These are phyloP conservation scores for Myopa testacea DNA, from an alignment of 2,888 invertebrate species.

Conservation along the genomic window DNA sequence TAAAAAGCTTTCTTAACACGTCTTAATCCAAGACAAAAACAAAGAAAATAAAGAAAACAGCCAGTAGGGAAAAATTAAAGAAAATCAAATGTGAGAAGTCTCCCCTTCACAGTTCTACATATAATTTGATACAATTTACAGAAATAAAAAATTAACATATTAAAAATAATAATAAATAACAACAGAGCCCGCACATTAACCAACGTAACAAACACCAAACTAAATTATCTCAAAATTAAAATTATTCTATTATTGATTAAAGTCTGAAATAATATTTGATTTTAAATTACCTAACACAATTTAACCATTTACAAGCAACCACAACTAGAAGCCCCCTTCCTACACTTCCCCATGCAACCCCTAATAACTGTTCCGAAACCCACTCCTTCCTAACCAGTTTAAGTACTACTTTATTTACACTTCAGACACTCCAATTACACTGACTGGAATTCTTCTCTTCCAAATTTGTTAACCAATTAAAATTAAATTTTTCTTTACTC, in stretches of 20 bases:
- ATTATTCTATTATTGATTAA: conserved; percentile 11
- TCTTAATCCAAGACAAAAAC: conserved; percentile 19
- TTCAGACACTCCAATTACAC: neutral
- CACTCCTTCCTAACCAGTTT: neutral
- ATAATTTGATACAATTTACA: conserved; percentile 46
- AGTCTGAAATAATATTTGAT: conserved; percentile 48
- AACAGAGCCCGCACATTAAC: conserved; percentile 15
- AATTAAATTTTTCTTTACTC: too few species aligned
- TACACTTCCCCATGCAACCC: neutral
- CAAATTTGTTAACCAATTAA: too few species aligned
- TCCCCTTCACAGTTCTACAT: conserved; percentile 85
- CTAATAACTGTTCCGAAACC: conserved; percentile 7
- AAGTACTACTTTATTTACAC: conserved; percentile 7
- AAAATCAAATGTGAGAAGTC: conserved; percentile 72
- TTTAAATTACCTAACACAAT: neutral
- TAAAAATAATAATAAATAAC: neutral
- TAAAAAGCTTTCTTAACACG: conserved; percentile 42
- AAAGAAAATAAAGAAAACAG: conserved; percentile 28
- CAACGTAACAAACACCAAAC: neutral
- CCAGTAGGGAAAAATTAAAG: conserved; percentile 22
- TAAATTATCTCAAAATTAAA: conserved; percentile 7
- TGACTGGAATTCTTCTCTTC: neutral
- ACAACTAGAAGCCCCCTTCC: neutral
- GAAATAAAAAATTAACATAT: neutral
- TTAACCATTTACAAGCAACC: neutral